Base-by-base conservation (phyloP, 2,113 vertebrate genomes). In the Chauna torquata region DNA sequence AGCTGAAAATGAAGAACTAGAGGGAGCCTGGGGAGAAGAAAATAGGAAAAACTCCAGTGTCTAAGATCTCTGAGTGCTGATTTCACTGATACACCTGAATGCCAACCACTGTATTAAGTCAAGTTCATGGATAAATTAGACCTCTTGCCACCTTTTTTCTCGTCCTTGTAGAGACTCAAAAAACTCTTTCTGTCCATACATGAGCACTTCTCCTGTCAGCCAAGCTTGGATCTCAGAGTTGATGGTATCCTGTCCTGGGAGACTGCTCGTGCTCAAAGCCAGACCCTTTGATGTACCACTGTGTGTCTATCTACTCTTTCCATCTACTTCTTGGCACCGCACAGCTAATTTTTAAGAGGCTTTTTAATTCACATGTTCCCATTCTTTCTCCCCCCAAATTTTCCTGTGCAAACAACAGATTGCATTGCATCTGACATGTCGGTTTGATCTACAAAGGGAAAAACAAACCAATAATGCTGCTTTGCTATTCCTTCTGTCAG, bases 371-470 rank as follows among this genome's bases (percentile, higher is more conserved):
- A 92, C 79, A 96, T 86, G 69, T 84, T 89, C 81, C 57, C 28
- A 24, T 44, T 91, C 70, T 91, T 70, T 92, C 76, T 86, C 93
- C 64, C n/a, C 49, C 23, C 16, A 55, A 3, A 80, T 96, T 64
- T 93, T 93, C 90, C 90, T 95, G 64, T 47, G 92, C 83, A 97
- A 97, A 92, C 83, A 97, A 90, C 95, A 97, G 94, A 96, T 96
- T 97, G 97, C 82, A 44, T 87, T 89, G 57, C 93, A 91, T 95
- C 92, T 97, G 92, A 95, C 68, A 18, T 70, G 49, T 49, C 1
- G 3, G 27, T 89, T 62, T 72, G 87, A 59, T 82, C 44, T 92
- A 82, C 69, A 94, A 77, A 89, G 58, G 54, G 58, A 95, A 94
- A 97, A 97, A 52, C 72, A 93, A 95, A 77, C 58, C 45, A 91